Conservation (phyloP, 2,797 vertebrate genomes). For the Diglossa cyanea region DNA sequence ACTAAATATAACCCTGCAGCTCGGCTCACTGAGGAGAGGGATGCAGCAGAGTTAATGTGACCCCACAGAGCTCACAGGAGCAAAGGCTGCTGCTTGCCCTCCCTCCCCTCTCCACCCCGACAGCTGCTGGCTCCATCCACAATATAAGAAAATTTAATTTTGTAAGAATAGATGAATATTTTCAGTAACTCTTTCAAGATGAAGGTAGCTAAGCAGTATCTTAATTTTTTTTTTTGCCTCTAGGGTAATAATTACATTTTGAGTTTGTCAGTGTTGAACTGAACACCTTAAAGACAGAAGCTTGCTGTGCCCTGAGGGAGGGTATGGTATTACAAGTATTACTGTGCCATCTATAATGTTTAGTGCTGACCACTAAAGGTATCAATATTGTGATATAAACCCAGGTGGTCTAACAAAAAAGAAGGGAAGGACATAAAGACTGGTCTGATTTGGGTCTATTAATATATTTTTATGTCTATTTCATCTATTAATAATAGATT, state of each 20-base stretch:
- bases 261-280: neutral
- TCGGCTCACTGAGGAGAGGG: neutral
- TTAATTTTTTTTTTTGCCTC: neutral
- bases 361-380: neutral
- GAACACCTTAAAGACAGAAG: neutral
- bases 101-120: neutral
- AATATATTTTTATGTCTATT: neutral
- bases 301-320: neutral
- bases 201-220: neutral
- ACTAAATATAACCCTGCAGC: neutral
- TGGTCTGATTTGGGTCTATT: neutral
- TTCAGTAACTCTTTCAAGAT: neutral
- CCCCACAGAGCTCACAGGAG: neutral
- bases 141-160: neutral
- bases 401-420: neutral
- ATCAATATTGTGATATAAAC: neutral
- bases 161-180: neutral
- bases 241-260: neutral
- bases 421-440: neutral
- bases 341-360: neutral
- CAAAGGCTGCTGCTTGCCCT: neutral
- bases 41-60: neutral
- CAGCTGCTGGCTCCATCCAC: neutral
- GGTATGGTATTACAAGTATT: neutral
- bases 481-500: neutral